These are phyloP conservation scores for Benthosema pterotum DNA, from an alignment of 2,797 vertebrate genomes.

Conservation along the genomic window DNA sequence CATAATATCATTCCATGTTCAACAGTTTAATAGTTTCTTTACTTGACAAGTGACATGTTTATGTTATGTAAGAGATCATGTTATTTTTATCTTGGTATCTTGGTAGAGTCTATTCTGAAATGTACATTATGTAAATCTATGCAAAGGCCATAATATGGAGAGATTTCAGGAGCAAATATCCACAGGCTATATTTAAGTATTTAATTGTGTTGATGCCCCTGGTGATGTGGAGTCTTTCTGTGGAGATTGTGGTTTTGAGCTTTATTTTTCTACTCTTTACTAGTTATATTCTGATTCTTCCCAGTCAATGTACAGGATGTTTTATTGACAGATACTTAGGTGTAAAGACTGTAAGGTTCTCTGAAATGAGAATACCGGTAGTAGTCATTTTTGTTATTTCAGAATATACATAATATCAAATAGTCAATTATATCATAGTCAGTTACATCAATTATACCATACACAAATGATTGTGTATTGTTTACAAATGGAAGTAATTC, in stretches of 20 bases:
- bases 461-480: too few species aligned
- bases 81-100: slow-evolving; percentile 67
- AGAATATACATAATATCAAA: not conserved
- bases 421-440: not conserved
- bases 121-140: slow-evolving; percentile 60
- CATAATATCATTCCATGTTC: too few species aligned
- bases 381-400: not conserved
- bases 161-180: slow-evolving; percentile 17
- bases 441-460: too few species aligned
- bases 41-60: slow-evolving; percentile 31
- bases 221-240: slow-evolving; percentile 6
- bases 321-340: slow-evolving; percentile 10
- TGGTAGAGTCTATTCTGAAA: slow-evolving; percentile 41
- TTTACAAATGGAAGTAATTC: not conserved
- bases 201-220: slow-evolving; percentile 2
- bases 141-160: slow-evolving; percentile 48
- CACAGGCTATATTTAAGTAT: slow-evolving; percentile 27
- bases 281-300: not conserved
- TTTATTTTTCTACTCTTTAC: slow-evolving; percentile 3
- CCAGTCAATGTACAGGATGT: not conserved
- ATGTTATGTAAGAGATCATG: slow-evolving; percentile 74
- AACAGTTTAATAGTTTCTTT: not conserved
- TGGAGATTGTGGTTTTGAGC: not conserved
- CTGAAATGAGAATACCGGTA: too few species aligned
- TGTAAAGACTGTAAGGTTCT: slow-evolving; percentile 55